Percentiles rank a stretch among this genome's conserved stretches.
Evolutionary conservation across 2,888 invertebrate species (phyloP).

Genomic region (Crossocerus cetratus): DNA sequence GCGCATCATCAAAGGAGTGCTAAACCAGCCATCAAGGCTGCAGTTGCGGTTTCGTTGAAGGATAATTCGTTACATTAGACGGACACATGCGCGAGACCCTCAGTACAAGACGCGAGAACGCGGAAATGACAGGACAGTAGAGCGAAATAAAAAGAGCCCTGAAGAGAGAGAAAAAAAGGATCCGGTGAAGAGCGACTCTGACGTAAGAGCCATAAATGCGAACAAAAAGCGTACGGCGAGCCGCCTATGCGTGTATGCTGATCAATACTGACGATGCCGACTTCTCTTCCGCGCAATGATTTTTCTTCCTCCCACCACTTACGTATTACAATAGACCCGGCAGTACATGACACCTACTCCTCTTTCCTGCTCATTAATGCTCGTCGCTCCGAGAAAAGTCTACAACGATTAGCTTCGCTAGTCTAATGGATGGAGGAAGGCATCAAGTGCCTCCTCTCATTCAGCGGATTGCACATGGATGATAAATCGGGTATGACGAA

Average conservation of each 20-base stretch:
- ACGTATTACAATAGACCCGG: neutral
- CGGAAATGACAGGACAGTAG: constrained; percentile 42
- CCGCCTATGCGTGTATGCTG: constrained; percentile 14
- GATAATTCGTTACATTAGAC: constrained; percentile 48
- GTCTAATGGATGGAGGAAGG: constrained; percentile 29
- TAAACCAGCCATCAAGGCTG: constrained; percentile 43
- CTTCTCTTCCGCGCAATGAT: constrained; percentile 44
- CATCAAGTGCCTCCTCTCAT: neutral
- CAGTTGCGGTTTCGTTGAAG: constrained; percentile 49
- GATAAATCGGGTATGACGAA: constrained; percentile 23
- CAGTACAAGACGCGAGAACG: constrained; percentile 27
- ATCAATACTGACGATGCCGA: constrained; percentile 32
- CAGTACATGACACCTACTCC: neutral
- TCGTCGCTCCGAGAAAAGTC: constrained; percentile 4
- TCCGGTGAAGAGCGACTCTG: constrained; percentile 33
- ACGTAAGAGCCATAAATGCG: constrained; percentile 40
- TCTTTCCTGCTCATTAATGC: constrained; percentile 28
- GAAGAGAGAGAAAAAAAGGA: constrained; percentile 20
- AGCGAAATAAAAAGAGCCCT: constrained; percentile 9
- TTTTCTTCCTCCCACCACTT: constrained; percentile 50
- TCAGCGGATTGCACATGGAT: constrained; percentile 15
- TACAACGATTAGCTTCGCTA: neutral
- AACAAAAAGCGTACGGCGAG: constrained; percentile 40
- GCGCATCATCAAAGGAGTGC: constrained; percentile 23
- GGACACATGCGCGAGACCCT: neutral